Evolutionary conservation across 2,797 vertebrate genomes (phyloP).

Genomic region (Enoplosus armatus): DNA sequence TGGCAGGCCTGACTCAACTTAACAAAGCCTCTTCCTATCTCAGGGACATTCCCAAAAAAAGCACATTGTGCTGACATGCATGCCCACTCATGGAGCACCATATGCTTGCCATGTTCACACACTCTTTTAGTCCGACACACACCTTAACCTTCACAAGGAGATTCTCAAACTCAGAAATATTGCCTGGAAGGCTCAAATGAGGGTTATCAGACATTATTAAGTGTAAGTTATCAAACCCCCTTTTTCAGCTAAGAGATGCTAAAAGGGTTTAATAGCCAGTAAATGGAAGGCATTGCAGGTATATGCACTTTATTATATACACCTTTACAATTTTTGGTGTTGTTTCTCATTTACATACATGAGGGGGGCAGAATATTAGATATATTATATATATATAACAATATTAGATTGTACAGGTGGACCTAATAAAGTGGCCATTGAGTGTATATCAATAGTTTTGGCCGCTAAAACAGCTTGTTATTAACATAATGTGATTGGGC

Average conservation of each 20-base stretch:
- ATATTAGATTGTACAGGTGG: too few species aligned
- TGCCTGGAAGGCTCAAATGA: slow-evolving; percentile 15
- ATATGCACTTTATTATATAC: not conserved
- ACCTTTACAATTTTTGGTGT: not conserved
- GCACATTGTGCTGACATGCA: slow-evolving; percentile 47
- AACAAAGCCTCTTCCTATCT: slow-evolving; percentile 55
- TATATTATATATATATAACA: too few species aligned
- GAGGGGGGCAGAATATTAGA: not conserved
- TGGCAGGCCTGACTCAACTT: slow-evolving; percentile 24
- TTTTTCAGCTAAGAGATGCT: not conserved
- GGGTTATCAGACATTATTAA: slow-evolving; percentile 6
- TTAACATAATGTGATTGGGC: not conserved
- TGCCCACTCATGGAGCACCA: slow-evolving; percentile 42
- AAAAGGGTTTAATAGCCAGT: not conserved
- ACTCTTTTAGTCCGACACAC: slow-evolving; percentile 28
- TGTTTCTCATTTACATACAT: not conserved
- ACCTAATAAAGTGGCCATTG: not conserved
- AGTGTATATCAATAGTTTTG: not conserved
- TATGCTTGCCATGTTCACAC: slow-evolving; percentile 47
- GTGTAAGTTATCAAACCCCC: not conserved
- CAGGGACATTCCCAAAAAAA: slow-evolving; percentile 57
- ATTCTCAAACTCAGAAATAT: slow-evolving; percentile 43
- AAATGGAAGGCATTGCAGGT: not conserved
- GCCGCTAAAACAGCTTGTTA: too few species aligned
- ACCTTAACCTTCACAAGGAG: slow-evolving; percentile 58